Evolutionary conservation across 2,797 vertebrate species (phyloP), one percentile per base, ranked within the genome.

Genomic region (Macropodus opercularis): DNA sequence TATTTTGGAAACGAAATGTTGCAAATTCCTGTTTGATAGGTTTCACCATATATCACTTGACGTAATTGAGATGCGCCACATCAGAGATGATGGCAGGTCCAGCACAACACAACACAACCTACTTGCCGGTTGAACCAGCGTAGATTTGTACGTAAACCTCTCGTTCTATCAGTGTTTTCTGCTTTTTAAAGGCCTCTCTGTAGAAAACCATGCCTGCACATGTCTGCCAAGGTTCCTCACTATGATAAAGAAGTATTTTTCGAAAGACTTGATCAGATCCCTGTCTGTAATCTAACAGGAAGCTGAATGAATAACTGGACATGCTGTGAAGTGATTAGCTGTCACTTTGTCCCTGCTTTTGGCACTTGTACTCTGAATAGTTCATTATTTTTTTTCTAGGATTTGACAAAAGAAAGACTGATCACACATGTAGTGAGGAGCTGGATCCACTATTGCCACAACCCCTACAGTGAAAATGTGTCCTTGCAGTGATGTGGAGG

Each of bases 21-120:
- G 0, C 2, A 1, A 18, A 6, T 83, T 86, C 82, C 72, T 29
- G 56, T 46, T 24, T 18, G 13, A 23, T 3, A 26, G 5, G 14
- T 48, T 27, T 42, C 0, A 26, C 18, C 13, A 0, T 1, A 2
- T 10, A 8, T 2, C 0, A 0, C 48, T 81, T 84, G 65, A 85
- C 35, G 52, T 57, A 69, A 44, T 44, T 42, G 73, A 86, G 84
- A 88, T 92, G 90, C 85, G 84, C 87, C 85, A 89, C 87, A 83
- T 83, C 86, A 79, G 78, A 84, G 85, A 82, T 66, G 76, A 81
- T 82, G 69, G 61, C 82, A 80, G 81, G 73, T 80, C 79, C 79
- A 79, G 48, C 64, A 75, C 60, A 79, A 63, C 63, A 53, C 78
- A 78, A 23, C 72, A 53, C 62, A 27, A n/a, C n/a, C n/a, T n/a